Evolutionary conservation across 1,140 invertebrate genomes (phyloP).

Genomic region (Apis mellifera): DNA sequence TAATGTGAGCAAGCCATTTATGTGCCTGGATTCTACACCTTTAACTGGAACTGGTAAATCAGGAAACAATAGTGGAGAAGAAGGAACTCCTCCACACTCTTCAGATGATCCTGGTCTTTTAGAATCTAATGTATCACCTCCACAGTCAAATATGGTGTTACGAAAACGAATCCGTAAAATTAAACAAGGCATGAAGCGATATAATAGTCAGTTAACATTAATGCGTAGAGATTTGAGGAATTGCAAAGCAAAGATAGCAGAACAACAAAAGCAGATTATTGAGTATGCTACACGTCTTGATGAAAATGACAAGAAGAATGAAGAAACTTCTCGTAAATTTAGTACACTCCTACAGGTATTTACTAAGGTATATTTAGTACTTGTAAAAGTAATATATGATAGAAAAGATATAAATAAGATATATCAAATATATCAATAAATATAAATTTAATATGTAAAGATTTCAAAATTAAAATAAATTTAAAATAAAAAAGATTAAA

Average conservation of each 20-base stretch:
- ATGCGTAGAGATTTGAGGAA: constrained; percentile 88
- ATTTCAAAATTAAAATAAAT: background rate
- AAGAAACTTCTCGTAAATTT: constrained; percentile 93
- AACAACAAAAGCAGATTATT: constrained; percentile 91
- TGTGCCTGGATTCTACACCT: constrained; percentile 84
- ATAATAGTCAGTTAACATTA: constrained; percentile 89
- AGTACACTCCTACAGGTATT: constrained; percentile 91
- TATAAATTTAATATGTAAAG: background rate
- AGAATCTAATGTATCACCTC: constrained; percentile 84
- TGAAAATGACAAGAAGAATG: constrained; percentile 94
- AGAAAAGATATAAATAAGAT: background rate
- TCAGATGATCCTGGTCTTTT: constrained; percentile 81
- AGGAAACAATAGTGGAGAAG: constrained; percentile 73
- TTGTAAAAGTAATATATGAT: constrained; percentile 17
- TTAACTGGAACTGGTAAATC: constrained; percentile 78
- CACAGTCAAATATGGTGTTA: constrained; percentile 91
- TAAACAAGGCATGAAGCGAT: constrained; percentile 93
- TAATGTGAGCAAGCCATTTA: constrained; percentile 84
- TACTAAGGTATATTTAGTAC: constrained; percentile 72
- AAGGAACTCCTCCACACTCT: constrained; percentile 76
- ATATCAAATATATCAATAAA: background rate
- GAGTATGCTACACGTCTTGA: constrained; percentile 92
- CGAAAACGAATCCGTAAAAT: constrained; percentile 92
- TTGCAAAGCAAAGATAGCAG: constrained; percentile 90
- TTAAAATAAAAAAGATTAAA: too few relatives aligned